Percentiles rank a stretch among this genome's conserved stretches.
phyloP scores from a whole-genome alignment of 2,113 vertebrate species.

The Gasterosteus nipponicus region DNA sequence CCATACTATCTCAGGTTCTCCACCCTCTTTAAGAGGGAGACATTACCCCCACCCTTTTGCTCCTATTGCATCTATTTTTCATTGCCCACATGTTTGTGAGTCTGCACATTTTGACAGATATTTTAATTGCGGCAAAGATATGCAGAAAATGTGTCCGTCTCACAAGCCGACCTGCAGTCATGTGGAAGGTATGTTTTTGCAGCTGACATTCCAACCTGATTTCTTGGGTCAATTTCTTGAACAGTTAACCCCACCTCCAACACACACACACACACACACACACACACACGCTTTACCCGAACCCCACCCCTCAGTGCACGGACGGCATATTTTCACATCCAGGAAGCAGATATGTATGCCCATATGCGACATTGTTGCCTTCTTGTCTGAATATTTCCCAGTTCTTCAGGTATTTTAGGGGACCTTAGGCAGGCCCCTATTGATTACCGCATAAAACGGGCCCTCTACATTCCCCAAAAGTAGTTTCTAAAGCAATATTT shows the following conservation, averaged over 20 bases:
- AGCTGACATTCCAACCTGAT: slow-evolving; percentile 80
- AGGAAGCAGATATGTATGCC: slow-evolving; percentile 46
- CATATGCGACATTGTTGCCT: slow-evolving; percentile 44
- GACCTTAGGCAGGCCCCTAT: slow-evolving; percentile 3
- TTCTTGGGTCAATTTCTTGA: slow-evolving; percentile 77
- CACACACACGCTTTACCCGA: slow-evolving; percentile 40
- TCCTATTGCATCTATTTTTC: slow-evolving; percentile 39
- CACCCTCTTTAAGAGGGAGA: slow-evolving; percentile 16
- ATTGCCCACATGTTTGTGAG: slow-evolving; percentile 46
- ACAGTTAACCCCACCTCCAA: slow-evolving; percentile 50
- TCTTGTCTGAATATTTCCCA: slow-evolving; percentile 48
- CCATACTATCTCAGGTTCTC: slow-evolving; percentile 14
- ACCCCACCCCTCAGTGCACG: slow-evolving; percentile 47
- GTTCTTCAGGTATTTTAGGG: slow-evolving; percentile 25
- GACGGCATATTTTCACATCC: slow-evolving; percentile 65
- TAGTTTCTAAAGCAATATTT: slow-evolving; percentile 39
- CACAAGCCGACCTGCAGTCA: slow-evolving; percentile 70
- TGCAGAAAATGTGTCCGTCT: slow-evolving; percentile 70
- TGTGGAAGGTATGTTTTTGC: slow-evolving; percentile 80
- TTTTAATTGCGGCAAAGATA: slow-evolving; percentile 70
- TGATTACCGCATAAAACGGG: slow-evolving; percentile 28
- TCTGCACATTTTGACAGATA: slow-evolving; percentile 59
- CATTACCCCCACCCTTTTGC: slow-evolving; percentile 9
- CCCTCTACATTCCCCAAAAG: slow-evolving; percentile 23
- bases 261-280: slow-evolving; percentile 23